Conservation (phyloP, 2,113 vertebrate species). For the Phalacrocorax pelagicus region DNA sequence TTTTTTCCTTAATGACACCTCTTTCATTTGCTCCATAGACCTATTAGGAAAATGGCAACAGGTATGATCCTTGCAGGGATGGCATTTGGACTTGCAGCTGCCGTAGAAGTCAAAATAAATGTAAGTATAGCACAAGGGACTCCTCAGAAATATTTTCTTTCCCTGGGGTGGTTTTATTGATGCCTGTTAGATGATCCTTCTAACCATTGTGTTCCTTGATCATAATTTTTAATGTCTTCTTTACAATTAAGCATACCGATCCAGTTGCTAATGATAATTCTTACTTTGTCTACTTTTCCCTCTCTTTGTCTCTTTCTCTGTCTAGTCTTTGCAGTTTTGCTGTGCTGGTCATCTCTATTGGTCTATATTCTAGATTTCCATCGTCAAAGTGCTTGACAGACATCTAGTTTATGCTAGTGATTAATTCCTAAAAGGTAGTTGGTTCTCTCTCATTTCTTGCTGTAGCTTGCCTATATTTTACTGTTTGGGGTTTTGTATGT, state of each 20-base stretch:
- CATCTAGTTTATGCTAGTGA: conserved; percentile 58
- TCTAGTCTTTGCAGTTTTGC: conserved; percentile 54
- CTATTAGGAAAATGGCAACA: conserved; percentile 88
- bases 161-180: neutral
- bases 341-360: conserved; percentile 33
- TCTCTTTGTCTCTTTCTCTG: neutral
- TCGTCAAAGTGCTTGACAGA: conserved; percentile 31
- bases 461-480: neutral
- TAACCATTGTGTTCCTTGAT: neutral
- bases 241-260: neutral
- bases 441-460: conserved; percentile 37
- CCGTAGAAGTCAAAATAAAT: conserved; percentile 88
- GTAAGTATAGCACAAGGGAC: conserved; percentile 70
- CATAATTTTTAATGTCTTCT: neutral
- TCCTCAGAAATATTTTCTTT: neutral
- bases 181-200: neutral
- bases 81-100: conserved; percentile 86
- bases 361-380: conserved; percentile 48
- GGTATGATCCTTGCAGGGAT: conserved; percentile 93
- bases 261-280: conserved; percentile 5
- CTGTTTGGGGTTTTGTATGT: neutral
- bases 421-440: conserved; percentile 54
- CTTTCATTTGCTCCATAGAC: conserved; percentile 73
- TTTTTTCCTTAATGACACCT: conserved; percentile 10
- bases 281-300: conserved; percentile 23